Percentiles rank a stretch among this genome's conserved stretches.
These are phyloP conservation scores for Champsocephalus gunnari DNA, from an alignment of 2,797 vertebrate species.

Conservation along the genomic window DNA sequence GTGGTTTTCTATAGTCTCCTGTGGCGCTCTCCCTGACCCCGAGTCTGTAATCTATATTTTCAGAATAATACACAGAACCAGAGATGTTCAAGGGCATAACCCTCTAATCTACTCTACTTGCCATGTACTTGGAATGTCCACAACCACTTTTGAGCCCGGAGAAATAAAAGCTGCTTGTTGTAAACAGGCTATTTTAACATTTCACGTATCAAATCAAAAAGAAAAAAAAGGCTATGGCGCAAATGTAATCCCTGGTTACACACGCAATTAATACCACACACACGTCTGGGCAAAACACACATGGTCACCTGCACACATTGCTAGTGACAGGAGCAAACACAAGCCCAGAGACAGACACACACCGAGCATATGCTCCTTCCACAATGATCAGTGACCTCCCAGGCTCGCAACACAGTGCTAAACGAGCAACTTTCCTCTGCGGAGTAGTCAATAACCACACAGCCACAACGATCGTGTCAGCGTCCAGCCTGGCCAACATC, in stretches of 20 bases:
- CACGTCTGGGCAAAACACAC: slow-evolving; percentile 14
- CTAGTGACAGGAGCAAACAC: slow-evolving; percentile 56
- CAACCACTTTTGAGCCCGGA: slow-evolving; percentile 49
- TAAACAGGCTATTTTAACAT: slow-evolving; percentile 4
- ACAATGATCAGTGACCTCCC: slow-evolving; percentile 76
- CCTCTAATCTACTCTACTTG: slow-evolving; percentile 81
- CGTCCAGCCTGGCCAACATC: slow-evolving; percentile 77
- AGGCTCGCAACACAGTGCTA: slow-evolving; percentile 74
- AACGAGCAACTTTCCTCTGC: slow-evolving; percentile 80
- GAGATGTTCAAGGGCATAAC: slow-evolving; percentile 81
- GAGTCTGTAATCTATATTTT: slow-evolving; percentile 80
- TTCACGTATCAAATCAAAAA: slow-evolving; percentile 12
- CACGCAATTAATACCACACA: slow-evolving; percentile 29
- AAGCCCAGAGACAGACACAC: slow-evolving; percentile 62
- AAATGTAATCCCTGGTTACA: slow-evolving; percentile 39
- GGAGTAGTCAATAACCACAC: slow-evolving; percentile 82
- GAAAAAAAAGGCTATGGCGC: slow-evolving; percentile 12
- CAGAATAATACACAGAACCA: slow-evolving; percentile 80
- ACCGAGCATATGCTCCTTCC: slow-evolving; percentile 72
- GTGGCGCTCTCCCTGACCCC: slow-evolving; percentile 72
- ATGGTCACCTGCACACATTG: background rate
- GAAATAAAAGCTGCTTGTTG: slow-evolving; percentile 49
- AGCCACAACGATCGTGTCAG: slow-evolving; percentile 80
- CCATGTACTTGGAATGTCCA: slow-evolving; percentile 66
- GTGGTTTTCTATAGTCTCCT: slow-evolving; percentile 77